Percentiles rank a stretch among this genome's conserved stretches.
phyloP scores from a whole-genome alignment of 2,888 invertebrate species.

The Orthonychiurus folsomi region DNA sequence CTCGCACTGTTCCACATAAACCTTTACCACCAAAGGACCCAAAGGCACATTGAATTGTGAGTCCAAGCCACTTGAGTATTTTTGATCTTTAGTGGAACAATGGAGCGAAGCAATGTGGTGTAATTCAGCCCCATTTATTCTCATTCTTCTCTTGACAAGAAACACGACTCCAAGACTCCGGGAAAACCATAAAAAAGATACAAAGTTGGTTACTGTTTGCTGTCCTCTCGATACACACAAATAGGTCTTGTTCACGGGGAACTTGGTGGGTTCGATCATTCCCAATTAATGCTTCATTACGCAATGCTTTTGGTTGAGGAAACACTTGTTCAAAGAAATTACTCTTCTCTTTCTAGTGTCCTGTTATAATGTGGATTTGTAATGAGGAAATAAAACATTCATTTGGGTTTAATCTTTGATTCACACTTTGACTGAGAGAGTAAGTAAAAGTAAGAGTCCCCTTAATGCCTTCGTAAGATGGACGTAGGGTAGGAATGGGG shows the following conservation, averaged over 20 bases:
- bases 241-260: too few species aligned
- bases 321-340: neutral
- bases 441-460: neutral
- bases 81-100: neutral
- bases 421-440: neutral
- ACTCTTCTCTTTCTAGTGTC: neutral
- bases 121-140: neutral
- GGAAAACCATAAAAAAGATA: neutral
- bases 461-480: too few species aligned
- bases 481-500: neutral
- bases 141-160: neutral
- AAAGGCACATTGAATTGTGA: too few species aligned
- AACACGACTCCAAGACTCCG: neutral
- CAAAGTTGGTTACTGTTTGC: too few species aligned
- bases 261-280: too few species aligned
- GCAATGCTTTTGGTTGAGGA: too few species aligned
- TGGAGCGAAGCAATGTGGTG: neutral
- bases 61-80: neutral
- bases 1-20: neutral
- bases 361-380: too few species aligned
- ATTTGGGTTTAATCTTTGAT: too few species aligned
- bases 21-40: too few species aligned
- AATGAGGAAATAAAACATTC: too few species aligned
- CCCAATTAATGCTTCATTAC: neutral
- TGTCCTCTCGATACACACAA: too few species aligned